Conservation (phyloP, 2,113 vertebrate species). For the Oreotragus oreotragus region DNA sequence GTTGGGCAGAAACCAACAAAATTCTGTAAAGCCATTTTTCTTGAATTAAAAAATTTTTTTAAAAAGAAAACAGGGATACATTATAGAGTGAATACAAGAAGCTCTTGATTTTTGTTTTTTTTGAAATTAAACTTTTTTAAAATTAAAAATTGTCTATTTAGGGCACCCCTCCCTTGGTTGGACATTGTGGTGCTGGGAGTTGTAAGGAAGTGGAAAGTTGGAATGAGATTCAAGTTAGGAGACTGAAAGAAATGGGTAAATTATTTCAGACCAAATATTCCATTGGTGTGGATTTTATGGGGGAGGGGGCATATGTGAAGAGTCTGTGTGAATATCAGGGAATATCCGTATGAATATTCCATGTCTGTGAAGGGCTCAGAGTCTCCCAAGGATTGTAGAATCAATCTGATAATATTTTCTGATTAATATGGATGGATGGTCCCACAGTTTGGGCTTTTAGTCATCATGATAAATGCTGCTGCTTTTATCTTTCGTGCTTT, state of each 20-base stretch:
- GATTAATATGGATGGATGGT: background rate
- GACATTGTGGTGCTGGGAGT: background rate
- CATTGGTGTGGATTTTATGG: background rate
- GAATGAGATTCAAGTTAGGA: background rate
- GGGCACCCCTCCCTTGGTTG: background rate
- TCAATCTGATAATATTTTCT: background rate
- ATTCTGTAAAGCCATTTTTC: background rate
- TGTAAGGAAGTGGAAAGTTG: no score
- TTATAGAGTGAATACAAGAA: background rate
- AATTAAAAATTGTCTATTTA: background rate
- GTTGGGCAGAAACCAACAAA: background rate
- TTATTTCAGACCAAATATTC: background rate
- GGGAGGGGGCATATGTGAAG: rapidly evolving
- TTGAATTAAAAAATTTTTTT: background rate
- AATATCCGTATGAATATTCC: rapidly evolving
- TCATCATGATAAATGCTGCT: background rate
- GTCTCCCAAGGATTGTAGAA: background rate
- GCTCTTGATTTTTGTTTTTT: background rate
- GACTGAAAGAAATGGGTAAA: background rate
- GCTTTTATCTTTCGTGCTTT: background rate
- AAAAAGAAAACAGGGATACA: background rate
- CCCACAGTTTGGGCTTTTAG: background rate
- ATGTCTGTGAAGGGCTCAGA: background rate
- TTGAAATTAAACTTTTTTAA: background rate
- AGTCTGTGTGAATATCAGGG: rapidly evolving